Base-by-base conservation (phyloP, 35 echinoderm and acorn worm genomes). In the Holothuria glaberrima region DNA sequence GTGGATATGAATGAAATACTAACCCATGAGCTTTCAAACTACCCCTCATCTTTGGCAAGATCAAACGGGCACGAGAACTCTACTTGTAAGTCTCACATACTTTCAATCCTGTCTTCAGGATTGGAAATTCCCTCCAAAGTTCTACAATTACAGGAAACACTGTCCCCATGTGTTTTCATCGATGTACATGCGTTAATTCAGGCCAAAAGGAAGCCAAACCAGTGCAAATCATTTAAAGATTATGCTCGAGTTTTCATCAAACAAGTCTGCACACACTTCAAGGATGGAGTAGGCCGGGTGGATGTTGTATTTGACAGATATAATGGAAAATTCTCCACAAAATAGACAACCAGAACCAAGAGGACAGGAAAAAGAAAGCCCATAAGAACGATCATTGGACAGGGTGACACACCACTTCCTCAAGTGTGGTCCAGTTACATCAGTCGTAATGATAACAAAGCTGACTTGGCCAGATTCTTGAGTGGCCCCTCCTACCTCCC, bases 231-330 rank as follows among this genome's bases (percentile, higher is more conserved):
- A 18, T 56, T 60, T 52, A 33, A 33, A 58, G 80, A 84, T 27
- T 84, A 84, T n/a, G 38, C 45, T n/a, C 7, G 16, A 59, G 54
- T 33, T 16, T 84, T 84, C 50, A 21, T 58, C 17, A 56, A 31
- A 28, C 16, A 26, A 4, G 80, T 84, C 6, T 6, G n/a, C 22
- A 56, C 5, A 6, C 48, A 84, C 26, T 54, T 84, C 30, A 9
- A 54, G 6, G 57, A 25, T 25, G 17, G 26, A 25, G 57, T 60
- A 13, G 27, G 44, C 22, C 17, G 30, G 22, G 54, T 84, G 5
- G 80, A 84, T 60, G 80, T 84, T 14, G 80, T 84, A 24, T 84
- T 84, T 84, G 80, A 84, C 33, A 6, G 19, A 29, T 84, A 84
- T 31, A 60, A n/a, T n/a, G n/a, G 80, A 16, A 54, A n/a, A 10